Percentiles rank a stretch among this genome's conserved stretches.
Evolutionary conservation across 2,888 invertebrate genomes (phyloP).

Genomic region (Stenodema calcarata): DNA sequence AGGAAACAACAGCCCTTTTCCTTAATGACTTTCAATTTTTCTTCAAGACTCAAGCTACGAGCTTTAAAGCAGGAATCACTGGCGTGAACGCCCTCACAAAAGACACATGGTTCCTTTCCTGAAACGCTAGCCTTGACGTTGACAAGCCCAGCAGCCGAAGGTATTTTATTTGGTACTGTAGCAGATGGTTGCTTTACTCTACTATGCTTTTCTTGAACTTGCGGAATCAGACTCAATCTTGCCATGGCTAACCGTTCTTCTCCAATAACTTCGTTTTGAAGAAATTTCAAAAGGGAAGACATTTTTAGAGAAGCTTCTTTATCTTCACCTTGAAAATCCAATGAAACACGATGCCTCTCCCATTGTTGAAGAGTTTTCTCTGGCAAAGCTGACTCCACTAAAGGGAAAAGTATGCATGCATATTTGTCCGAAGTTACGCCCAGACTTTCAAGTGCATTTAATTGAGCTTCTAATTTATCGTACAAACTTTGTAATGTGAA

Average conservation of each 20-base stretch:
- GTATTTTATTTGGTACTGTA: neutral
- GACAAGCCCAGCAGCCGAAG: neutral
- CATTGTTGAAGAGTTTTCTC: neutral
- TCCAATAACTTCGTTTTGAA: neutral
- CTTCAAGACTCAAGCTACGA: neutral
- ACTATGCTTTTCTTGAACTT: too few species aligned
- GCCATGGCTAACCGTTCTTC: neutral
- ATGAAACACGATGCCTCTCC: slow-evolving; percentile 2
- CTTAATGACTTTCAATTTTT: neutral
- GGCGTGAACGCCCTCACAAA: neutral
- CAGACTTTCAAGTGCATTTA: slow-evolving; percentile 6
- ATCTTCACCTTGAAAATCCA: neutral
- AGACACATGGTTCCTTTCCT: neutral
- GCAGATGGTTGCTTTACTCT: too few species aligned
- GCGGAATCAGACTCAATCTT: neutral
- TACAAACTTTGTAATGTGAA: neutral
- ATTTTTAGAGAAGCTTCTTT: neutral
- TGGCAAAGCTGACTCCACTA: too few species aligned
- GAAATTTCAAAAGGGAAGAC: neutral
- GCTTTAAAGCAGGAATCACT: neutral
- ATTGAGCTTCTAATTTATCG: slow-evolving; percentile 25
- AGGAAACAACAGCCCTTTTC: neutral
- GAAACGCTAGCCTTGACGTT: neutral
- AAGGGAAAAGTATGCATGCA: neutral
- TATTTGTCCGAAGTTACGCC: slow-evolving; percentile 10